phyloP scores from a whole-genome alignment of 2,797 vertebrate genomes.

The Tenualosa thibaudeaui region DNA sequence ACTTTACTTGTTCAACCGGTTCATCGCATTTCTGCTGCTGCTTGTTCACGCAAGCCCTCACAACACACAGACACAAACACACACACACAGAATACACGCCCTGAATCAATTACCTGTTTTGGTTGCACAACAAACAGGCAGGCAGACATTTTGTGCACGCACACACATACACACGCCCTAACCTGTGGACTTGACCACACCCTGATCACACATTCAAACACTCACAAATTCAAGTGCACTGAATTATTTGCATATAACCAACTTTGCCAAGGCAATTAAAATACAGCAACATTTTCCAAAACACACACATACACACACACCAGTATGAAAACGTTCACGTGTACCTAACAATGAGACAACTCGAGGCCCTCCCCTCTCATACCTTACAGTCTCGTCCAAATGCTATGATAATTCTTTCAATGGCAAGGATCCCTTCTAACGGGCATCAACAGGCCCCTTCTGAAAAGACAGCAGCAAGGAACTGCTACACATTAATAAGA shows the following conservation, averaged over 20 bases:
- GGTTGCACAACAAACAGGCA: too few species aligned
- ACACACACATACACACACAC: not conserved
- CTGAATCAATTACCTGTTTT: not conserved
- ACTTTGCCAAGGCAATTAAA: too few species aligned
- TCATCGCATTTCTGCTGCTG: constrained; percentile 55
- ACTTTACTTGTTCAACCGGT: constrained; percentile 54
- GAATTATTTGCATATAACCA: not conserved
- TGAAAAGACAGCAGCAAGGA: not conserved
- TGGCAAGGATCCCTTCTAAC: not conserved
- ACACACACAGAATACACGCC: not conserved
- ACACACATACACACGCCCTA: not conserved
- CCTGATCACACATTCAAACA: not conserved
- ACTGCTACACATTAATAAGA: not conserved
- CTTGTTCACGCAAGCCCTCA: constrained; percentile 26
- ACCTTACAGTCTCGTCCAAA: not conserved
- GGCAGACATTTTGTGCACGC: not conserved
- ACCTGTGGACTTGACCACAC: not conserved
- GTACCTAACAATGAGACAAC: not conserved
- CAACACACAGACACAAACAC: constrained; percentile 29
- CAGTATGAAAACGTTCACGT: not conserved
- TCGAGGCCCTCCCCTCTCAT: not conserved
- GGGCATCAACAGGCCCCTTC: not conserved
- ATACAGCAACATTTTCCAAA: too few species aligned
- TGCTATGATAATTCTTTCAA: not conserved
- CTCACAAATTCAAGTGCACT: not conserved